Conservation (phyloP, 2,888 invertebrate species). For the Malthinus flaveolus region DNA sequence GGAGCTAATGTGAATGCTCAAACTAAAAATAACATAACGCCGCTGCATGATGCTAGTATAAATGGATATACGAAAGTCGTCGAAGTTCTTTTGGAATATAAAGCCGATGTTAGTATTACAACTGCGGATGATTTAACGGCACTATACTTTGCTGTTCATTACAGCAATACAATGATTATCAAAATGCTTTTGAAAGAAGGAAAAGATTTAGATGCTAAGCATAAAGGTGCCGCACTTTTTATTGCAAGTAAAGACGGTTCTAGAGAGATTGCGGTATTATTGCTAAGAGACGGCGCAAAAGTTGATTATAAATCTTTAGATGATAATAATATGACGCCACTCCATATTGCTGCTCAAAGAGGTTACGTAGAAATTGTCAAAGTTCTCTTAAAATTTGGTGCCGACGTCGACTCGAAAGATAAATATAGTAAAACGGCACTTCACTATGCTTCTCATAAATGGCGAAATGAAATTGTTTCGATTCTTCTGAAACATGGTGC, state of each 20-base stretch:
- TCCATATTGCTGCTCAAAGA: not conserved
- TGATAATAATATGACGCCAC: not conserved
- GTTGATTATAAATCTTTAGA: not conserved
- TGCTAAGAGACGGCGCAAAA: not conserved
- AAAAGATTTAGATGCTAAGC: not conserved
- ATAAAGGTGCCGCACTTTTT: not conserved
- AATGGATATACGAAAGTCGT: not conserved
- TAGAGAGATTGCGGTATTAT: not conserved
- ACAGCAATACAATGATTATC: not conserved
- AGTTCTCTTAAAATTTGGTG: too few species aligned
- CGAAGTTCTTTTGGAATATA: not conserved
- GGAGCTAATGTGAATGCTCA: not conserved
- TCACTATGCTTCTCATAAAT: too few species aligned
- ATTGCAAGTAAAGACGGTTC: not conserved
- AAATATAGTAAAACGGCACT: too few species aligned
- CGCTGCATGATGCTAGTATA: not conserved
- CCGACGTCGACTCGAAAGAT: too few species aligned
- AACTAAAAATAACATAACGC: not conserved
- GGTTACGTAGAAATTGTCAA: too few species aligned
- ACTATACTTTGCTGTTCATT: not conserved
- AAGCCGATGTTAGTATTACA: not conserved
- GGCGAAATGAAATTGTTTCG: not conserved
- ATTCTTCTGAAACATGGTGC: not conserved
- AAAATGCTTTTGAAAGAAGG: not conserved
- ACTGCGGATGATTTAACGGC: not conserved